phyloP scores from a whole-genome alignment of 2,113 vertebrate genomes.

The Lamprologus callipterus region DNA sequence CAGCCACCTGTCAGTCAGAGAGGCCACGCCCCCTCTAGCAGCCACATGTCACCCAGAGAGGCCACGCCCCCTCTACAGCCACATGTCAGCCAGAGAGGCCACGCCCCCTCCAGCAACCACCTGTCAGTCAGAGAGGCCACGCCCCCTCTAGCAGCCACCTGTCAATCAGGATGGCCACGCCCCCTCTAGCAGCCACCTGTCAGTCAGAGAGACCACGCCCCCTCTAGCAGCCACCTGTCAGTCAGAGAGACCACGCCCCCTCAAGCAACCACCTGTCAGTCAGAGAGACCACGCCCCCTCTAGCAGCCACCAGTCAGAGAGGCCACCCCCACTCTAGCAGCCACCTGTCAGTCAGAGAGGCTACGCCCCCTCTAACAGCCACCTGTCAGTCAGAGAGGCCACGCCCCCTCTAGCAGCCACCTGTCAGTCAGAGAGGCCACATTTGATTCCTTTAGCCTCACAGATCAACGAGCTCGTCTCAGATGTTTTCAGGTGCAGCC shows the following conservation, averaged over 20 bases:
- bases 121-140: accelerated
- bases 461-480: not conserved
- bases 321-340: accelerated
- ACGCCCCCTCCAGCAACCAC: accelerated
- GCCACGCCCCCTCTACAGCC: too few species aligned
- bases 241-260: accelerated
- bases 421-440: accelerated
- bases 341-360: accelerated
- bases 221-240: accelerated
- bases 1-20: not conserved
- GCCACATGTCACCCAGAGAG: accelerated
- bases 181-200: accelerated
- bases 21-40: accelerated
- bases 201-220: accelerated
- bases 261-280: accelerated
- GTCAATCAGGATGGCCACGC: too few species aligned
- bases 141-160: accelerated
- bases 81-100: too few species aligned
- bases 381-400: accelerated
- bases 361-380: accelerated
- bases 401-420: accelerated
- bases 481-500: not conserved
- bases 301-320: accelerated
- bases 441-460: not conserved
- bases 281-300: accelerated